Evolutionary conservation across 2,888 invertebrate species (phyloP).

Genomic region (Phragmatobia fuliginosa): DNA sequence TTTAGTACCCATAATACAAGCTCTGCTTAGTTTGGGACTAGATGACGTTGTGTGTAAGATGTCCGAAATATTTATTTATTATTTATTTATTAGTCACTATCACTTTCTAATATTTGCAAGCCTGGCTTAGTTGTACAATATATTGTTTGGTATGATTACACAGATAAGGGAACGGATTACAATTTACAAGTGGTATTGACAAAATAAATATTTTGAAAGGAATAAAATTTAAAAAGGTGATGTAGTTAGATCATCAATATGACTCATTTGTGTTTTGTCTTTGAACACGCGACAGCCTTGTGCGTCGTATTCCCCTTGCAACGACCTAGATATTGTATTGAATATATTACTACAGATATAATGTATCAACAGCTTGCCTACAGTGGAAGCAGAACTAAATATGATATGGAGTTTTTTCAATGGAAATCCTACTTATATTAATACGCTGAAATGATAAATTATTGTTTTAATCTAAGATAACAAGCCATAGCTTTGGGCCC

Average conservation of each 20-base stretch:
- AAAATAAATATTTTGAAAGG: neutral
- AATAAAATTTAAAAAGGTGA: neutral
- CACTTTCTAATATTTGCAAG: neutral
- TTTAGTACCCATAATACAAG: too few species aligned
- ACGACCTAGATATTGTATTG: neutral
- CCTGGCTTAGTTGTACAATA: neutral
- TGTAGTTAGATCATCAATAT: slow-evolving; percentile 7
- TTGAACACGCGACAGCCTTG: slow-evolving; percentile 18
- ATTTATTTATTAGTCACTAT: neutral
- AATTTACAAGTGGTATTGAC: neutral
- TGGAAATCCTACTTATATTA: neutral
- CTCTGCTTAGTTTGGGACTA: too few species aligned
- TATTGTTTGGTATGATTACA: slow-evolving; percentile 7
- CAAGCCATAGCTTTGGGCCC: too few species aligned
- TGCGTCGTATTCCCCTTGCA: slow-evolving; percentile 7
- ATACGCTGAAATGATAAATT: neutral
- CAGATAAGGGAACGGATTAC: slow-evolving; percentile 9
- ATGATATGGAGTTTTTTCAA: neutral
- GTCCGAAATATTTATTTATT: too few species aligned
- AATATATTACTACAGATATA: neutral
- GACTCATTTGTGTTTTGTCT: slow-evolving; percentile 13
- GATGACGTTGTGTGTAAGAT: too few species aligned
- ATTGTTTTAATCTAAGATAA: neutral
- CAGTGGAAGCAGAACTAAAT: neutral
- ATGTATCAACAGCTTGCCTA: neutral